phyloP scores from a whole-genome alignment of 2,797 vertebrate genomes.

The Glyptemys insculpta region DNA sequence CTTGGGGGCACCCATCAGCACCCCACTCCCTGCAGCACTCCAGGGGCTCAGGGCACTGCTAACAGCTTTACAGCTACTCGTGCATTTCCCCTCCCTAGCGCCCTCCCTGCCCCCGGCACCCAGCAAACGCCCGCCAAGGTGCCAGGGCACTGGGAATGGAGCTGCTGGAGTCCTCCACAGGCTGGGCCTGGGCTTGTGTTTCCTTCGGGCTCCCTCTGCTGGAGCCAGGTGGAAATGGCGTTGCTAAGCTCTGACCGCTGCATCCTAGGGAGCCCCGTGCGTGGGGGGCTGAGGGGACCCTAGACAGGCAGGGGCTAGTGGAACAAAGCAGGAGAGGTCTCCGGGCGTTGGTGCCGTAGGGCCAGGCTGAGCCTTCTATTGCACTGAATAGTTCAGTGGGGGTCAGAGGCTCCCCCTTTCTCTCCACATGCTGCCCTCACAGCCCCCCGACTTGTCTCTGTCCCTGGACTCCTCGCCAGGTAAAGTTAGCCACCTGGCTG shows the following conservation, averaged over 20 bases:
- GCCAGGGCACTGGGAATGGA: neutral
- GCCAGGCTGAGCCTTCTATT: too few relatives aligned
- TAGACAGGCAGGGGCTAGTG: neutral
- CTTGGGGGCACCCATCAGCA: too few relatives aligned
- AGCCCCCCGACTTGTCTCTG: neutral
- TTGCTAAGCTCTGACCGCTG: neutral
- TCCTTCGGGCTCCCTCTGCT: slow-evolving; percentile 9
- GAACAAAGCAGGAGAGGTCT: too few relatives aligned
- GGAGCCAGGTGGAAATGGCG: neutral
- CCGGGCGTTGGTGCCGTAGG: neutral
- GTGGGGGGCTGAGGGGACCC: neutral
- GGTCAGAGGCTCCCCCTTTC: neutral
- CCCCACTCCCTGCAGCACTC: too few relatives aligned
- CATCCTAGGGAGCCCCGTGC: too few relatives aligned
- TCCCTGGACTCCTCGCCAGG: too few relatives aligned
- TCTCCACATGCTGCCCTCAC: fast-evolving
- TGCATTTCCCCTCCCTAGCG: neutral
- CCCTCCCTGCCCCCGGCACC: too few relatives aligned
- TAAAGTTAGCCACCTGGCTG: too few relatives aligned
- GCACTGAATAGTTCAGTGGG: too few relatives aligned
- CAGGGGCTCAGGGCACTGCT: neutral
- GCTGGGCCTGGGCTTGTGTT: neutral
- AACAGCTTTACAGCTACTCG: fast-evolving
- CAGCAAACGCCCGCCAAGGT: neutral
- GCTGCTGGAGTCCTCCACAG: neutral